Evolutionary conservation across 2,888 invertebrate species (phyloP).

Genomic region (Philereme vetulata): DNA sequence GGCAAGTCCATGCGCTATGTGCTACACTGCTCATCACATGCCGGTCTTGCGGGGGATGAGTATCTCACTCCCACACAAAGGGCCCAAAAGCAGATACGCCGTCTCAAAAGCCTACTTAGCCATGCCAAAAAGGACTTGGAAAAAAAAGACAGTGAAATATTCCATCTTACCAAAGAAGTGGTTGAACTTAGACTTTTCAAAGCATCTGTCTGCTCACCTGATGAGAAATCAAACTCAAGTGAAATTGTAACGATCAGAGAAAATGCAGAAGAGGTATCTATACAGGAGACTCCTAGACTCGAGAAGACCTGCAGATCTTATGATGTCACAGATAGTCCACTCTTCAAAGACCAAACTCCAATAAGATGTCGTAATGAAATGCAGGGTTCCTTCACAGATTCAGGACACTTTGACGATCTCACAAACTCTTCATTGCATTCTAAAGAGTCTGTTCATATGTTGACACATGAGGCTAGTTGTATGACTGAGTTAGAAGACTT

Average conservation of each 20-base stretch:
- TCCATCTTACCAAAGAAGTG: conserved; percentile 89
- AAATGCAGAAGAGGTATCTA: conserved; percentile 79
- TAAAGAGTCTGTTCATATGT: conserved; percentile 87
- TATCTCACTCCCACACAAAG: conserved; percentile 95
- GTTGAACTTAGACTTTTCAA: conserved; percentile 92
- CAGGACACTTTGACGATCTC: conserved; percentile 93
- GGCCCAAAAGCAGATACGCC: conserved; percentile 91
- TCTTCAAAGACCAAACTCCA: conserved; percentile 75
- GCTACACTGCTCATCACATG: conserved; percentile 92
- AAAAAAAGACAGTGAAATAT: conserved; percentile 92
- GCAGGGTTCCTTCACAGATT: conserved; percentile 92
- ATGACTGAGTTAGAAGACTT: conserved; percentile 80
- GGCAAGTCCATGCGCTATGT: conserved; percentile 90
- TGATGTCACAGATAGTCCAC: conserved; percentile 76
- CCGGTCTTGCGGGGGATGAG: conserved; percentile 90
- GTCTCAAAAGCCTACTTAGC: conserved; percentile 88
- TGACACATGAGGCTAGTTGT: conserved; percentile 81
- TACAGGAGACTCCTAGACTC: conserved; percentile 63
- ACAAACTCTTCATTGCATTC: conserved; percentile 90
- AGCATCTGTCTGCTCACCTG: conserved; percentile 90
- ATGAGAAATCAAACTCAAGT: conserved; percentile 91
- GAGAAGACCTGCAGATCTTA: conserved; percentile 71
- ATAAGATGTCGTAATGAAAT: conserved; percentile 84
- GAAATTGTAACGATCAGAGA: conserved; percentile 90
- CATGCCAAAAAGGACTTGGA: conserved; percentile 91